phyloP scores from a whole-genome alignment of 1,140 invertebrate species.

The Catajapyx aquilonaris region DNA sequence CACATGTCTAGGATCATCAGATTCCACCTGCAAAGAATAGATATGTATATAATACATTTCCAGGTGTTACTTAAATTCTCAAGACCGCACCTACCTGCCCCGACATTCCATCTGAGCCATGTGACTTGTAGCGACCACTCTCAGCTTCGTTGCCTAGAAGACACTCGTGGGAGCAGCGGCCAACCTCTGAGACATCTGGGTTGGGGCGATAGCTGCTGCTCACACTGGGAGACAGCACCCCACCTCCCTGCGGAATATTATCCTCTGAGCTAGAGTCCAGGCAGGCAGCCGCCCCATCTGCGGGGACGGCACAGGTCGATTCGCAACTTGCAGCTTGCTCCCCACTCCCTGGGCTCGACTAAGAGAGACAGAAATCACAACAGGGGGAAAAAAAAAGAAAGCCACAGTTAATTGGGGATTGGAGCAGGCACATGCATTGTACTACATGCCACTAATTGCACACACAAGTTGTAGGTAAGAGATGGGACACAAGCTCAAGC shows the following conservation, averaged over 20 bases:
- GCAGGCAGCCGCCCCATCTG: not conserved
- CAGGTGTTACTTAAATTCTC: not conserved
- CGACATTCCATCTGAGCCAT: not conserved
- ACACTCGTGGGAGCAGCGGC: not conserved
- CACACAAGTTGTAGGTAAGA: too few species aligned
- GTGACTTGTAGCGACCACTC: not conserved
- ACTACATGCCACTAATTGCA: not conserved
- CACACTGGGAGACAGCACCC: not conserved
- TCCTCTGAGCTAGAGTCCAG: not conserved
- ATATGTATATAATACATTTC: constrained; percentile 1
- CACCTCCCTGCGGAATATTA: constrained; percentile 1
- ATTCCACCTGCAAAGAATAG: not conserved
- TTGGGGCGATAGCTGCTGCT: not conserved
- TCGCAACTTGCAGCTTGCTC: not conserved
- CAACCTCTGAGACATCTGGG: too few species aligned
- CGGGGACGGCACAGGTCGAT: too few species aligned
- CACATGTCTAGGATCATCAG: not conserved
- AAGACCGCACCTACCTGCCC: not conserved
- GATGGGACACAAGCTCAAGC: too few species aligned
- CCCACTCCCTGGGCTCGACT: not conserved
- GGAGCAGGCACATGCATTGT: not conserved
- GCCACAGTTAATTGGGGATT: not conserved
- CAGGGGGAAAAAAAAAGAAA: constrained; percentile 1
- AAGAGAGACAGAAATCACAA: not conserved
- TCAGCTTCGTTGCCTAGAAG: not conserved